Base-by-base conservation (phyloP, 2,797 vertebrate genomes). In the Tiaroga cobitis region DNA sequence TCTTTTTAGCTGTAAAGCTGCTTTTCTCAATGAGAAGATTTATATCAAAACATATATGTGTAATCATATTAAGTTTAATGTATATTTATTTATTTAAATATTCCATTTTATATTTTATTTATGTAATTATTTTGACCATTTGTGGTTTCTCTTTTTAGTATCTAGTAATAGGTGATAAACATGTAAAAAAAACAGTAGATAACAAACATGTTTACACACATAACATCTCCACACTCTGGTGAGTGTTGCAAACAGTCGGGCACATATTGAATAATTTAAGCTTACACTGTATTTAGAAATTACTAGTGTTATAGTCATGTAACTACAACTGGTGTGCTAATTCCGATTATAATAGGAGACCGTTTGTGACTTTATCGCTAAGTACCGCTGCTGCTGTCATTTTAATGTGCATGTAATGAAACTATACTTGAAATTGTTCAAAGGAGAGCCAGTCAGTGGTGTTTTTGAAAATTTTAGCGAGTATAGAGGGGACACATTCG, bases 301-400 rank as follows among this genome's bases (percentile, higher is more conserved):
- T 7, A 54, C 73, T 77, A 32, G 26, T 43, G 74, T 84, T 69
- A 29, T 84, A 39, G 39, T 69, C 76, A 39, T 80, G 37, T 72
- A 70, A 46, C 51, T 79, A 72, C 51, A 83, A 75, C 82, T 32
- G 46, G 1, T 68, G 43, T 41, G 32, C 73, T 54, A 67, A 49
- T 76, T 34, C 43, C 2, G 16, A 67, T 29, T 65, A 65, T 39
- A 59, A 78, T 49, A 73, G 51, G 29, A 49, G 26, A 51, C 26
- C n/a, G 5, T 79, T 59, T 72, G 46, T 69, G 67, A 34, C 15
- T 51, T 54, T 8, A 67, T 67, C 13, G 15, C 29, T 19, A 63
- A 85, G 59, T 16, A 43, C 34, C 34, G 19, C 34, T 54, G 61
- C 49, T 56, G n/a, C 77, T 56, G 74, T 67, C 75, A 11, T 63